Evolutionary conservation across 2,888 invertebrate species (phyloP).

Genomic region (Oasisia sp.): DNA sequence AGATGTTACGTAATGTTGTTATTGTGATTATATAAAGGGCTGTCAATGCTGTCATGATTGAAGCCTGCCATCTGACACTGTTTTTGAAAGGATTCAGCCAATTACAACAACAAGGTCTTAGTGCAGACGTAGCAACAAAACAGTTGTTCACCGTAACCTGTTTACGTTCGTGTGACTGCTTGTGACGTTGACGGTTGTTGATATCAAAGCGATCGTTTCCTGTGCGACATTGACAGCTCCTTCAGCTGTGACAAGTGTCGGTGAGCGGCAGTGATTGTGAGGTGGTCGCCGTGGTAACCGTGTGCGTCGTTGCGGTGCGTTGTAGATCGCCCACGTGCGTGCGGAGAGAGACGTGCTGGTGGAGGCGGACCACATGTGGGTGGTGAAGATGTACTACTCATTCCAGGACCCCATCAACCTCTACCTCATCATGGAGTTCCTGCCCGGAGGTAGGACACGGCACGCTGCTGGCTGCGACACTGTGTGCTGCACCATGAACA

Average conservation of each 20-base stretch:
- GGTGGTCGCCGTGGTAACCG: not conserved
- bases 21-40: not conserved
- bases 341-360: slow-evolving; percentile 98
- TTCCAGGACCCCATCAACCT: slow-evolving; percentile 97
- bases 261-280: not conserved
- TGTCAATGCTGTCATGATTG: too few species aligned
- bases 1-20: not conserved
- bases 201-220: not conserved
- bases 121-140: not conserved
- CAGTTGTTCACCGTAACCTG: not conserved
- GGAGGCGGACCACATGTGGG: slow-evolving; percentile 99
- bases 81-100: not conserved
- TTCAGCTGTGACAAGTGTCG: not conserved
- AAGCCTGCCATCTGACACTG: not conserved
- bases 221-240: not conserved
- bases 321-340: slow-evolving; percentile 87
- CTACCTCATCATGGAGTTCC: slow-evolving; percentile 99
- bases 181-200: not conserved
- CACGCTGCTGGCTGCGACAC: not conserved
- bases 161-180: not conserved
- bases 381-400: slow-evolving; percentile 99
- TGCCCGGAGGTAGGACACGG: slow-evolving; percentile 83
- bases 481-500: too few species aligned
- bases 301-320: slow-evolving; percentile 21
- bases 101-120: not conserved